Base-by-base conservation (phyloP, 2,797 vertebrate species). In the Glyptemys insculpta region DNA sequence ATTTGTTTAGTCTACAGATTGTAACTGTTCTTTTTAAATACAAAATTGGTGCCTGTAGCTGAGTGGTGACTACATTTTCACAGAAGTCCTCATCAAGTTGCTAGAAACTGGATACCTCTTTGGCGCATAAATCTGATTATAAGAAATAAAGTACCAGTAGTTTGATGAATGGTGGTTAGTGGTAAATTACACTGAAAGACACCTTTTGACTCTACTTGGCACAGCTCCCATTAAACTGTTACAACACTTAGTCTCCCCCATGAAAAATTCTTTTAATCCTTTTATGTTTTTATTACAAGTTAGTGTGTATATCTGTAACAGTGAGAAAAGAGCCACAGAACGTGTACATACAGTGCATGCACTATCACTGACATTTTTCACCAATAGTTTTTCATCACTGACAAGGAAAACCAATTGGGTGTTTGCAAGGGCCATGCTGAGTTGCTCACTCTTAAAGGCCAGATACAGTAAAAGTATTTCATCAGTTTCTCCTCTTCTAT, bases 151-250 rank as follows among this genome's bases (percentile, higher is more conserved):
- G 62, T 47, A 4, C 47, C 47, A 47, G 47, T 47, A 10, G 10
- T 74, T 2, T 89, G 91, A 83, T 44, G n/a, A 90, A 49, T 88
- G 44, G 49, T 37, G 81, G 16, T 23, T 79, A 92, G 90, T 9
- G 3, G n/a, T 62, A 83, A 91, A 85, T 87, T 95, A 83, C 8
- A 87, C 90, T 25, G n/a, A 91, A 85, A 93, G 89, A 52, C 83
- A 31, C 15, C 57, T 91, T 72, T 79, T 47, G 76, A 94, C 29
- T 54, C 50, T 92, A 37, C 65, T 92, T 85, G 85, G 56, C 49
- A 57, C 79, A 86, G n/a, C 49, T 83, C 37, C 21, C 8, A 0
- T 56, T 88, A 91, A 94, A 21, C 14, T 84, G 14, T 80, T 14
- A 90, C 76, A 95, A 95, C 23, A 94, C 91, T 3, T 89, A 84